A percentile compares a stretch with the other conserved stretches of the same genome.
Conservation (phyloP, 2,888 invertebrate genomes). For the Resseliella maxima region DNA sequence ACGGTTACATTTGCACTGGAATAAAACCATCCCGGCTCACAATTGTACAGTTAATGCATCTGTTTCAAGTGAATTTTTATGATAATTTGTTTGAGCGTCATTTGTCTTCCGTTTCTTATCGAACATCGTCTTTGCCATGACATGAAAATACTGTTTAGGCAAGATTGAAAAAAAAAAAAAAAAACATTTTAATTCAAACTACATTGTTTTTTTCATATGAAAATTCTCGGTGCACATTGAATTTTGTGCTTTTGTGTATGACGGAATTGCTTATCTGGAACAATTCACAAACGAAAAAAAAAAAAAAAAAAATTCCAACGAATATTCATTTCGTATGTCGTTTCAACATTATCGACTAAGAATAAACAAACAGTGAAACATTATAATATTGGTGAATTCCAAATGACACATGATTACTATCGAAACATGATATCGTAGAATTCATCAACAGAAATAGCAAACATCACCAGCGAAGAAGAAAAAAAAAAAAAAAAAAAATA, state of each 20-base stretch:
- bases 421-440: background rate
- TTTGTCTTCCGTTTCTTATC: constrained; percentile 29
- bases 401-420: background rate
- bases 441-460: background rate
- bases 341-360: background rate
- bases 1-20: background rate
- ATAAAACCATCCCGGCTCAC: background rate
- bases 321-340: background rate
- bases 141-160: background rate
- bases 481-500: background rate
- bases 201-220: background rate
- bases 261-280: constrained; percentile 43
- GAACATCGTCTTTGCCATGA: background rate
- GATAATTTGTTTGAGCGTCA: constrained; percentile 24
- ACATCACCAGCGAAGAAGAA: background rate
- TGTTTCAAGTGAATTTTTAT: background rate
- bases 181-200: background rate
- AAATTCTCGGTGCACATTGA: background rate
- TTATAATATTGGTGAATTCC: background rate
- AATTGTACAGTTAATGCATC: constrained; percentile 38
- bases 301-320: background rate
- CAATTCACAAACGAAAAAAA: background rate
- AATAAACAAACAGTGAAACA: background rate
- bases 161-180: background rate
- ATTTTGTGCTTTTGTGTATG: background rate